phyloP scores from a whole-genome alignment of 2,888 invertebrate genomes.

The Nymphalis urticae region DNA sequence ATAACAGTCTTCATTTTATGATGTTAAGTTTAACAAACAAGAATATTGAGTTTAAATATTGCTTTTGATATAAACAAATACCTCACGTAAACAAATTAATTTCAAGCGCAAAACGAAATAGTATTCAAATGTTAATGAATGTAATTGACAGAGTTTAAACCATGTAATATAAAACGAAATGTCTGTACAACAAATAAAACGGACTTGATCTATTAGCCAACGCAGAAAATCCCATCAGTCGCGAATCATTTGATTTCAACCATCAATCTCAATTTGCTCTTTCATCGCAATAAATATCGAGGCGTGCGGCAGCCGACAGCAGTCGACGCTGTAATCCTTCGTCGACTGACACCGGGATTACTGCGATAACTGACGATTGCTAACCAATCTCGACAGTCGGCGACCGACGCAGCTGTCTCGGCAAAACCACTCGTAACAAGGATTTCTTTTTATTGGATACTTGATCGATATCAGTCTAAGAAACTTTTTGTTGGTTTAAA shows the following conservation, averaged over 20 bases:
- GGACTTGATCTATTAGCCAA: conserved; percentile 7
- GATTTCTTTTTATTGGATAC: conserved; percentile 23
- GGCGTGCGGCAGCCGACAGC: conserved; percentile 15
- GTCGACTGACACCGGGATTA: conserved; percentile 26
- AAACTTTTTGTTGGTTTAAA: not conserved
- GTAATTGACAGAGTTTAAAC: not conserved
- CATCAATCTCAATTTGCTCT: conserved; percentile 27
- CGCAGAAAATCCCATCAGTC: conserved; percentile 5
- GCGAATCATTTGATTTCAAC: conserved; percentile 15
- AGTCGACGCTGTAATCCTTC: conserved; percentile 24
- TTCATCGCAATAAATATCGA: conserved; percentile 28
- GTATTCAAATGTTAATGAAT: too few species aligned
- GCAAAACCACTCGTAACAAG: conserved; percentile 17
- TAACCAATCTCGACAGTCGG: conserved; percentile 21
- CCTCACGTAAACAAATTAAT: too few species aligned
- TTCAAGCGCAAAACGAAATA: too few species aligned
- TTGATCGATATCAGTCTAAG: not conserved
- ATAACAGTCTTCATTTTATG: too few species aligned
- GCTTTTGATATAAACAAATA: too few species aligned
- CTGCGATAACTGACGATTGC: conserved; percentile 26
- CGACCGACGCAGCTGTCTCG: not conserved
- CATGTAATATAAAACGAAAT: not conserved
- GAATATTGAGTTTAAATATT: too few species aligned
- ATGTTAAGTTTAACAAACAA: too few species aligned
- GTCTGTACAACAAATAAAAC: conserved; percentile 6